Evolutionary conservation across 1,140 invertebrate species (phyloP).

Genomic region (Bilobella aurantiaca): DNA sequence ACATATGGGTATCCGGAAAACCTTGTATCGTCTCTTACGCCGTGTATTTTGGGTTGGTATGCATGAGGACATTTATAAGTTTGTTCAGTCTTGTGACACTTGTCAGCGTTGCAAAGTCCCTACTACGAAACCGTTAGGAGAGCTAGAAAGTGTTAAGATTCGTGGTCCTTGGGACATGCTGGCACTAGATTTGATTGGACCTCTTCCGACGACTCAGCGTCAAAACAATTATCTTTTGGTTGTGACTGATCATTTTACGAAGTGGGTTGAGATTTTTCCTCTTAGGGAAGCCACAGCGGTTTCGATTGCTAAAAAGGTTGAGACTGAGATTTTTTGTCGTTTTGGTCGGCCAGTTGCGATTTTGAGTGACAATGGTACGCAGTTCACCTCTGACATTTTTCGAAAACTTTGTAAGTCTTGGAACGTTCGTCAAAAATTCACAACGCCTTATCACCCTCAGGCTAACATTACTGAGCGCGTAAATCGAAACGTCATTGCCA

Average conservation of each 20-base stretch:
- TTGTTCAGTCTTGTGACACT: constrained; percentile 5
- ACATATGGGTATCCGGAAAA: constrained; percentile 21
- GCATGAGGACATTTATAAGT: constrained; percentile 14
- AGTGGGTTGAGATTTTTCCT: constrained; percentile 34
- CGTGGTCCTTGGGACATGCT: constrained; percentile 29
- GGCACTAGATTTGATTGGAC: constrained; percentile 34
- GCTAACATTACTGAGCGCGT: constrained; percentile 41
- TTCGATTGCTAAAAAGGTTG: constrained; percentile 22
- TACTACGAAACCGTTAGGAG: not conserved
- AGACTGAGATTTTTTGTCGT: constrained; percentile 34
- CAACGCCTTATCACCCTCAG: constrained; percentile 39
- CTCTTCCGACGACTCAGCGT: constrained; percentile 25
- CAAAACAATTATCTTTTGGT: constrained; percentile 28
- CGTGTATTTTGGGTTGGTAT: constrained; percentile 18
- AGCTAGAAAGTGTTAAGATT: constrained; percentile 5
- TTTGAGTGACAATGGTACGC: constrained; percentile 35
- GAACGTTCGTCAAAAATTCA: constrained; percentile 28
- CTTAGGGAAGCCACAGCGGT: constrained; percentile 16
- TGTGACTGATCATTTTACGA: constrained; percentile 31
- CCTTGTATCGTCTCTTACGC: not conserved
- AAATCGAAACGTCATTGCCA: constrained; percentile 41
- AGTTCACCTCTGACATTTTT: constrained; percentile 30
- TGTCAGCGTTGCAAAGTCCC: constrained; percentile 17
- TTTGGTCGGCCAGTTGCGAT: constrained; percentile 34
- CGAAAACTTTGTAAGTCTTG: constrained; percentile 8